These are phyloP conservation scores for Philonicus albiceps DNA, from an alignment of 2,888 invertebrate species.

Conservation along the genomic window DNA sequence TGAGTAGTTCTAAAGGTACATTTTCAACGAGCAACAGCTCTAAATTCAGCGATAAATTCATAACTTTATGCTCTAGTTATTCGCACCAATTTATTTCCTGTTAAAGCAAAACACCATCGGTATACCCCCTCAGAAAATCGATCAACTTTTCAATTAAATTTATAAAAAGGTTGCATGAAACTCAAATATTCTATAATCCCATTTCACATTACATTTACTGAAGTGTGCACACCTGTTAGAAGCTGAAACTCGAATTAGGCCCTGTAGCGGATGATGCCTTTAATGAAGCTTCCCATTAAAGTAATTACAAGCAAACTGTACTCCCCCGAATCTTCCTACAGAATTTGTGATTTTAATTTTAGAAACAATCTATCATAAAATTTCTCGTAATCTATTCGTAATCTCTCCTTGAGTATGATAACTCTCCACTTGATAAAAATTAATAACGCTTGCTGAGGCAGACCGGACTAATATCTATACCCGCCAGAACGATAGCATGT, in stretches of 20 bases:
- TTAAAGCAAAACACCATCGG: background rate
- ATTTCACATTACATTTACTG: background rate
- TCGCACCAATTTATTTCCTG: background rate
- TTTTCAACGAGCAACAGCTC: background rate
- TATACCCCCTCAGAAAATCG: background rate
- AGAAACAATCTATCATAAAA: background rate
- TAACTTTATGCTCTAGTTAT: background rate
- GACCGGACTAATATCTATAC: constrained; percentile 1
- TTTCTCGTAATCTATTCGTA: background rate
- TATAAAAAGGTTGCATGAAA: background rate
- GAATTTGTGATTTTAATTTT: background rate
- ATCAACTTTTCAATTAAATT: background rate
- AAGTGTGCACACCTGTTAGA: background rate
- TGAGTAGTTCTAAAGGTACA: background rate
- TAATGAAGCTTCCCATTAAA: background rate
- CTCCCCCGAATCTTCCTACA: background rate
- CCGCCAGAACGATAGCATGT: background rate
- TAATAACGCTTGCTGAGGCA: background rate
- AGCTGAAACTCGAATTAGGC: background rate
- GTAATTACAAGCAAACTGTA: background rate
- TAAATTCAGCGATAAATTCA: background rate
- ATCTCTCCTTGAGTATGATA: background rate
- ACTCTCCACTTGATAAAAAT: background rate
- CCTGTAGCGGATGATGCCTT: background rate
- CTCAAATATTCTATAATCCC: background rate